Conservation (phyloP, 1,140 invertebrate species). For the Anadara kagoshimensis region DNA sequence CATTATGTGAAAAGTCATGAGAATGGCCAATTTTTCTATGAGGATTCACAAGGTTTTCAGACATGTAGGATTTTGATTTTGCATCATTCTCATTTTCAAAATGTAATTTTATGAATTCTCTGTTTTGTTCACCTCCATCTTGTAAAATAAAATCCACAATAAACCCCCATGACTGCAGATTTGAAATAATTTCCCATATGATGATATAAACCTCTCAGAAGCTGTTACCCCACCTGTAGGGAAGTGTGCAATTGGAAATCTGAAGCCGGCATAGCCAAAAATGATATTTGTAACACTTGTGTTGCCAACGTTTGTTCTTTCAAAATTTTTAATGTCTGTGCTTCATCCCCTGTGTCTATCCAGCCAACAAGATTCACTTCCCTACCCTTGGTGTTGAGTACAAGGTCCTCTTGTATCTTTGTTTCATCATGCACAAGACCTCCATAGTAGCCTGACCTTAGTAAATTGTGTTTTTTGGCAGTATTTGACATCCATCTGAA, state of each 20-base stretch:
- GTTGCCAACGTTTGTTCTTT: slow-evolving; percentile 28
- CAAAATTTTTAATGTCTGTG: slow-evolving; percentile 13
- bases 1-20: slow-evolving; percentile 13
- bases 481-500: slow-evolving; percentile 24
- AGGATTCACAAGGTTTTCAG: background rate
- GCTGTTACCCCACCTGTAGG: slow-evolving; percentile 14
- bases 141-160: slow-evolving; percentile 16
- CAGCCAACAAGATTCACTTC: slow-evolving; percentile 18
- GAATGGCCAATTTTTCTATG: background rate
- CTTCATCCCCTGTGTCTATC: slow-evolving; percentile 29
- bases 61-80: background rate
- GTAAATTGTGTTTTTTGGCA: slow-evolving; percentile 11
- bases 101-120: slow-evolving; percentile 15
- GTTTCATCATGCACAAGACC: slow-evolving; percentile 29
- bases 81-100: background rate
- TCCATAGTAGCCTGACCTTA: slow-evolving; percentile 14
- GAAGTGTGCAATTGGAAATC: slow-evolving; percentile 17
- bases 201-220: slow-evolving; percentile 10
- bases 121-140: slow-evolving; percentile 22
- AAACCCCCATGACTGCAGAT: slow-evolving; percentile 15
- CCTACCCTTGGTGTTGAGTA: slow-evolving; percentile 22
- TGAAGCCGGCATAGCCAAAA: slow-evolving; percentile 24
- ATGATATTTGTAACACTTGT: slow-evolving; percentile 22
- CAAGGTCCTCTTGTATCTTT: slow-evolving; percentile 30
- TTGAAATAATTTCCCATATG: slow-evolving; percentile 12